A percentile compares a stretch with the other conserved stretches of the same genome.
Conservation (phyloP, 2,888 invertebrate species). For the Zaprionus obscuricornis region DNA sequence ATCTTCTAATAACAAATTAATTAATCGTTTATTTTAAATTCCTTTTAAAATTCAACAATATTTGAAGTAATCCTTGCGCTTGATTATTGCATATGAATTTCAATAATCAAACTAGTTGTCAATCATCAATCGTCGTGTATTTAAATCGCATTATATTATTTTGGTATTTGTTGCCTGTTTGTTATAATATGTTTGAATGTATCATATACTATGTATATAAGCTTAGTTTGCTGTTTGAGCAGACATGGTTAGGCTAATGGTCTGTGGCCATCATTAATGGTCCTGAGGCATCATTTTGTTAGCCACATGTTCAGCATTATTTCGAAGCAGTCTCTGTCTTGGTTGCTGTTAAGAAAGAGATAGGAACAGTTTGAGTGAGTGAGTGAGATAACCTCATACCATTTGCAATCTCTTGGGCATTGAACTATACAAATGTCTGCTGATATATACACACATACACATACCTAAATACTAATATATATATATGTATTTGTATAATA, state of each 20-base stretch:
- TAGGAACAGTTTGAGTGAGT: neutral
- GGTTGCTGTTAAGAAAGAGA: too few relatives aligned
- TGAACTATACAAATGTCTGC: conserved; percentile 66
- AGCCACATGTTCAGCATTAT: conserved; percentile 48
- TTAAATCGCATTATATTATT: conserved; percentile 14
- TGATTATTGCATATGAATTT: too few relatives aligned
- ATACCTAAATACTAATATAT: neutral
- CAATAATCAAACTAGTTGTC: too few relatives aligned
- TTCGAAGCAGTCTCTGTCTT: conserved; percentile 29
- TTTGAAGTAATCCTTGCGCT: too few relatives aligned
- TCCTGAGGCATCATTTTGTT: conserved; percentile 36
- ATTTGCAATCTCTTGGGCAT: conserved; percentile 64
- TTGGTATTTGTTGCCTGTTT: neutral
- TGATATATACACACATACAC: neutral
- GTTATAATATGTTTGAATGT: neutral
- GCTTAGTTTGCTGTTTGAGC: conserved; percentile 8
- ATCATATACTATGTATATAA: too few relatives aligned
- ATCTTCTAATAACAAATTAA: too few relatives aligned
- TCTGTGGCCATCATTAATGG: conserved; percentile 56
- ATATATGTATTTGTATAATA: conserved; percentile 22
- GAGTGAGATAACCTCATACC: conserved; percentile 28
- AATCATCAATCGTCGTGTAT: too few relatives aligned
- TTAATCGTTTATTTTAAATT: too few relatives aligned
- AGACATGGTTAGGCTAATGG: conserved; percentile 52
- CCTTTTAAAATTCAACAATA: too few relatives aligned